These are phyloP conservation scores for Limonius californicus DNA, from an alignment of 1,140 invertebrate genomes.

Conservation along the genomic window DNA sequence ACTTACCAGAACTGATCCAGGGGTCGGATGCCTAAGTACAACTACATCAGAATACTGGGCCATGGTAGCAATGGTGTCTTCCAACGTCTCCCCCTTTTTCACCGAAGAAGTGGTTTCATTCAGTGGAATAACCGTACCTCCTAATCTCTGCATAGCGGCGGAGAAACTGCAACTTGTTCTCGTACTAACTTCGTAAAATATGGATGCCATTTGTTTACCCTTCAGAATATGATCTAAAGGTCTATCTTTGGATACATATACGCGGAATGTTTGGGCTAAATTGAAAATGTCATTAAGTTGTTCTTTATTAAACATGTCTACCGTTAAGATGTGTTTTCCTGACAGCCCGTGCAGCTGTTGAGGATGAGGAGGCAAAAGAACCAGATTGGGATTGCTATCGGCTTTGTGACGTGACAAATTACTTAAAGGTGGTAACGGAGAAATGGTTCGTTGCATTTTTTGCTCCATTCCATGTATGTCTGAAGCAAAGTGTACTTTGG, in stretches of 20 bases:
- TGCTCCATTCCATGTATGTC: slow-evolving; percentile 35
- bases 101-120: slow-evolving; percentile 87
- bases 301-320: slow-evolving; percentile 85
- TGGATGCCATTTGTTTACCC: slow-evolving; percentile 92
- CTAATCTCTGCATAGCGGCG: slow-evolving; percentile 92
- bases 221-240: slow-evolving; percentile 82
- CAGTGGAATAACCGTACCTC: slow-evolving; percentile 86
- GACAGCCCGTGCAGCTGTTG: slow-evolving; percentile 55
- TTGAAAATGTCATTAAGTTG: slow-evolving; percentile 93
- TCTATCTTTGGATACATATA: slow-evolving; percentile 77
- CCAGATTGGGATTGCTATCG: slow-evolving; percentile 26
- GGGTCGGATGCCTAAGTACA: slow-evolving; percentile 89
- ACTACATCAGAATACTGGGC: slow-evolving; percentile 87
- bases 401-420: slow-evolving; percentile 55
- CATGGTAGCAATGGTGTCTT: slow-evolving; percentile 84
- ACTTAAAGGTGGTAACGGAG: slow-evolving; percentile 47
- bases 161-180: slow-evolving; percentile 94
- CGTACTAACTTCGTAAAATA: slow-evolving; percentile 98
- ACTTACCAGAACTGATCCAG: slow-evolving; percentile 85
- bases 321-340: slow-evolving; percentile 79
- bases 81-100: slow-evolving; percentile 94
- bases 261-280: slow-evolving; percentile 82
- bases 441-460: slow-evolving; percentile 40
- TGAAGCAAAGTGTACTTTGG: slow-evolving; percentile 57
- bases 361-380: slow-evolving; percentile 10